Evolutionary conservation across 2,797 vertebrate species (phyloP), one percentile per base, ranked within the genome.

Genomic region (Pseudochromis fuscus): DNA sequence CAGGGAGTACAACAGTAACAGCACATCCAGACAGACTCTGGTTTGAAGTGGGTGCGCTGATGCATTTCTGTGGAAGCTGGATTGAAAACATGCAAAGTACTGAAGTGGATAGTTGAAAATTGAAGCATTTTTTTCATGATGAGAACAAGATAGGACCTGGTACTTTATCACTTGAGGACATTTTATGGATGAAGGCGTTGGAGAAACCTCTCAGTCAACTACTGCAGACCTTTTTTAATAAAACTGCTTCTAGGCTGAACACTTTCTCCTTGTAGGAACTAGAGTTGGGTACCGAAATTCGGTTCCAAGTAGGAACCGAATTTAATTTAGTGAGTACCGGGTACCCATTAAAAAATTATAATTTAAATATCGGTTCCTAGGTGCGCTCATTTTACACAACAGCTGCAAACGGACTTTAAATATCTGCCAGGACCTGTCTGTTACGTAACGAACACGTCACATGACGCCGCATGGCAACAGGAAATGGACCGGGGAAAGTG

Each of bases 221-320:
- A 44, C 21, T 31, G 33, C 31, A 49, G 13, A 5, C 2, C 13
- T 67, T 76, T 67, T 76, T 72, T 33, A 58, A 87, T 73, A 42
- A 69, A 78, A 64, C 4, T 4, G 37, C 71, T 49, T 19, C 27
- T 12, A 59, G 62, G 45, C 37, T 72, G 52, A 73, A 33, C 48
- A 31, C 18, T 67, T 65, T 64, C n/a, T 65, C 33, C 65, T 46
- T 13, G 28, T 30, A 24, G 23, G 48, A 62, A 67, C 69, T 52
- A 16, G 40, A 74, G 59, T 57, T n/a, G n/a, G n/a, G n/a, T n/a
- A n/a, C n/a, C n/a, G n/a, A n/a, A n/a, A n/a, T n/a, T n/a, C n/a
- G n/a, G n/a, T n/a, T n/a, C n/a, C n/a, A n/a, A n/a, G n/a, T n/a
- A n/a, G n/a, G n/a, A n/a, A n/a, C n/a, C n/a, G n/a, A n/a, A n/a